Evolutionary conservation across 1,140 invertebrate genomes (phyloP).

Genomic region (Camponotus vicinus): DNA sequence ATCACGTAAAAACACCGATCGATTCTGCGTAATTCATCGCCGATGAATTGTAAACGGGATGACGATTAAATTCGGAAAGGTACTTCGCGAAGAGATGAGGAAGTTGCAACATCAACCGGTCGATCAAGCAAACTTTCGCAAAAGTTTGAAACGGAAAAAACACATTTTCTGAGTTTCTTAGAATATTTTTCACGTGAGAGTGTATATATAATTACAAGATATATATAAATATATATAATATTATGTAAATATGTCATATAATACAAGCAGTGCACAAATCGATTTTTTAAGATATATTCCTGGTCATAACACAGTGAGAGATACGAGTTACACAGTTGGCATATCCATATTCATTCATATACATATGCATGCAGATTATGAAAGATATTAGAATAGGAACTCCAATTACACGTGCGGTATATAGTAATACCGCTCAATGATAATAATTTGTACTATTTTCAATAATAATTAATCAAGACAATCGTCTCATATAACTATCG

Average conservation of each 20-base stretch:
- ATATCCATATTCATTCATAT: conserved; percentile 44
- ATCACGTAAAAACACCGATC: conserved; percentile 25
- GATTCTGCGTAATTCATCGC: conserved; percentile 27
- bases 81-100: neutral
- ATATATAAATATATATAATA: too few relatives aligned
- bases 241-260: neutral
- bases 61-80: conserved; percentile 7
- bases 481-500: neutral
- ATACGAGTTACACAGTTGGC: neutral
- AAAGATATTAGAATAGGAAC: neutral
- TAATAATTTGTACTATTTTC: conserved; percentile 38
- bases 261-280: neutral
- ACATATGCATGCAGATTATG: conserved; percentile 29
- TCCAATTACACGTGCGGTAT: conserved; percentile 40
- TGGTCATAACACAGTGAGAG: neutral
- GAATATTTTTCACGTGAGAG: neutral
- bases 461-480: conserved; percentile 27
- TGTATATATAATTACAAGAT: too few relatives aligned
- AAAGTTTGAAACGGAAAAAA: neutral
- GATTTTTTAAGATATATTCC: neutral
- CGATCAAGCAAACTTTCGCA: conserved; percentile 13
- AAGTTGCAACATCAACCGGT: neutral
- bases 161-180: neutral
- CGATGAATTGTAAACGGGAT: conserved; percentile 11
- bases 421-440: conserved; percentile 5